phyloP scores from a whole-genome alignment of 2,888 invertebrate species.

The Aleiodes alternator region DNA sequence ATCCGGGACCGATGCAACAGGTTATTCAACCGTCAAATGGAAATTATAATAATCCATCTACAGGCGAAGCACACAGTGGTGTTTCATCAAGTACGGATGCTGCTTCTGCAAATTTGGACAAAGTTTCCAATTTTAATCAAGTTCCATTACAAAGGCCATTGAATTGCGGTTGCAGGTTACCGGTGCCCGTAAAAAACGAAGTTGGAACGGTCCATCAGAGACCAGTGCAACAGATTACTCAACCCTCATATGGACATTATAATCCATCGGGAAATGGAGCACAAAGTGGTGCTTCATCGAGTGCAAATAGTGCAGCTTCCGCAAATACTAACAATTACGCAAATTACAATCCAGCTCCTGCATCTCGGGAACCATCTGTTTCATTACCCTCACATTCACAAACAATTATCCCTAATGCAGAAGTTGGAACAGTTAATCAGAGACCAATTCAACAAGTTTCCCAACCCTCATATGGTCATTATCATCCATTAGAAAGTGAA shows the following conservation, averaged over 20 bases:
- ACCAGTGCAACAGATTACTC: slow-evolving; percentile 1
- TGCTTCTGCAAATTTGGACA: slow-evolving; percentile 4
- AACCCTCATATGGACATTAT: neutral
- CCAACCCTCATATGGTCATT: neutral
- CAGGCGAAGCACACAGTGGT: slow-evolving; percentile 3
- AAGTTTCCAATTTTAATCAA: too few relatives aligned
- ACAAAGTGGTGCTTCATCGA: neutral
- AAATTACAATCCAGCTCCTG: neutral
- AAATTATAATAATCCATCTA: neutral
- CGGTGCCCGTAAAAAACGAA: slow-evolving; percentile 11
- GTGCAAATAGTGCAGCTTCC: slow-evolving; percentile 36
- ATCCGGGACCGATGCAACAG: neutral
- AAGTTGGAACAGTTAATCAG: neutral
- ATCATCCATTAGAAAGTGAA: neutral
- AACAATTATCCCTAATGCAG: slow-evolving; percentile 17
- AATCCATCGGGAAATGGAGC: neutral
- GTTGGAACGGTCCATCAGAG: neutral
- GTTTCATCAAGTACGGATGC: slow-evolving; percentile 12
- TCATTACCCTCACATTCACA: neutral
- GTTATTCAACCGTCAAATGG: neutral
- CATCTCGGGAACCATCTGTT: slow-evolving; percentile 4
- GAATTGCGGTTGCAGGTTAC: too few relatives aligned
- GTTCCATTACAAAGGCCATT: too few relatives aligned
- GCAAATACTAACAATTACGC: slow-evolving; percentile 38
- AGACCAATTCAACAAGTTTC: neutral